These are phyloP conservation scores for Eurystomus glaucurus DNA, from an alignment of 2,797 vertebrate genomes.

Conservation along the genomic window DNA sequence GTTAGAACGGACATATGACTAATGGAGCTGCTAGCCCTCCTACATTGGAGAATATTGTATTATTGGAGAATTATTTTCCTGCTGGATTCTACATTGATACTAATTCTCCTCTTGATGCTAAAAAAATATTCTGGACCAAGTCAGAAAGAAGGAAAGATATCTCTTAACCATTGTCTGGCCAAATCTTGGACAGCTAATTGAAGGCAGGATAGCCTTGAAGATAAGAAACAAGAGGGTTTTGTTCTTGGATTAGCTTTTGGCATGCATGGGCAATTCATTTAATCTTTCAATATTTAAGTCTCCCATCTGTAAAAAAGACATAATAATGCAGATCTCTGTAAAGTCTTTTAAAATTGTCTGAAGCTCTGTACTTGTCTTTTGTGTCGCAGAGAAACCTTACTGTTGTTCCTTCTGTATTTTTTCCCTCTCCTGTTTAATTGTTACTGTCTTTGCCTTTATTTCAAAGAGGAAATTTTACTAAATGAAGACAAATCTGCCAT, in stretches of 20 bases:
- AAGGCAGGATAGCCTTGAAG: background rate
- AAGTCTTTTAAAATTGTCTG: background rate
- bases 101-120: background rate
- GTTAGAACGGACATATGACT: fast-evolving
- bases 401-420: background rate
- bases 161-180: background rate
- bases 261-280: background rate
- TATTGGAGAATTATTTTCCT: background rate
- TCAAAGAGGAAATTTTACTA: background rate
- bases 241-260: background rate
- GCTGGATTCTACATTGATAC: background rate
- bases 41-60: background rate
- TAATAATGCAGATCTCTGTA: background rate
- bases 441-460: background rate
- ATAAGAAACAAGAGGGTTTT: background rate
- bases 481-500: background rate
- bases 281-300: background rate
- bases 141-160: background rate
- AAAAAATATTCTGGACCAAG: background rate
- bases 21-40: background rate
- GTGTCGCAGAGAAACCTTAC: background rate
- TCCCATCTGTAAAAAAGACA: background rate
- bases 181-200: background rate
- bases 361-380: background rate
- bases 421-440: background rate